These are phyloP conservation scores for Spongilla lacustris DNA, from an alignment of 37 sponge, comb jelly and placozoan genomes.

Conservation along the genomic window DNA sequence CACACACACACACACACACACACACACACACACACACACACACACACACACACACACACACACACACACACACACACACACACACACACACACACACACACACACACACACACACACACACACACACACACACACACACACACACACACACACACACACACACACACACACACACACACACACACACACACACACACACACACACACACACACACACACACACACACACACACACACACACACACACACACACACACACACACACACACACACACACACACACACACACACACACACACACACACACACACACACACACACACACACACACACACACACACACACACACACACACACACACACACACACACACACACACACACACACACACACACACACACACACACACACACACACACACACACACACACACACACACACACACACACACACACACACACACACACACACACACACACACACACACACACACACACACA, in stretches of 20 bases:
- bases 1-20: no score
- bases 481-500: no score
- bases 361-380: neutral
- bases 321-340: constrained; percentile 59
- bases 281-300: constrained; percentile 60
- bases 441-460: no score
- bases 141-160: constrained; percentile 17
- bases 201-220: constrained; percentile 58
- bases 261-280: constrained; percentile 56
- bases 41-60: no score
- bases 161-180: constrained; percentile 22
- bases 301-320: constrained; percentile 57
- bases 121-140: neutral
- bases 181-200: constrained; percentile 22
- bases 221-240: constrained; percentile 56
- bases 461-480: no score
- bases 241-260: constrained; percentile 58
- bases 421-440: no score
- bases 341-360: constrained; percentile 54
- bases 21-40: no score
- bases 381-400: no score
- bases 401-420: no score
- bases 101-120: neutral
- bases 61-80: no score
- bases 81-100: no score